Evolutionary conservation across 1,140 invertebrate species (phyloP).

Genomic region (Trypoxylus dichotomus): DNA sequence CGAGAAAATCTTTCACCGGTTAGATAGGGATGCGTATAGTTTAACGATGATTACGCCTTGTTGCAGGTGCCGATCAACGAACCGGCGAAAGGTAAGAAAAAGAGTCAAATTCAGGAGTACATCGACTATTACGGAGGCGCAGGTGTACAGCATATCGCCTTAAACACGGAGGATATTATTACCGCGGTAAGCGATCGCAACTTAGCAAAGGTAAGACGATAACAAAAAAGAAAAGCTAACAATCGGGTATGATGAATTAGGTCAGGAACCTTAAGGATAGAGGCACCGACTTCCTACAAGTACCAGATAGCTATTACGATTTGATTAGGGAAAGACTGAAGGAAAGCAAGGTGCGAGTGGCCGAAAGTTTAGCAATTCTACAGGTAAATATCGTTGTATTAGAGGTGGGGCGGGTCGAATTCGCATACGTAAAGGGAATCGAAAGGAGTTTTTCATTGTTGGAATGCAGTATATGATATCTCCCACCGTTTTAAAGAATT

Average conservation of each 20-base stretch:
- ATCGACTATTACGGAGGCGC: constrained; percentile 98
- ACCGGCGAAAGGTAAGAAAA: constrained; percentile 92
- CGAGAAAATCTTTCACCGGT: constrained; percentile 4
- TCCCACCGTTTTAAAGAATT: no score
- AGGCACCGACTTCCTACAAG: constrained; percentile 87
- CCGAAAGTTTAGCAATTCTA: constrained; percentile 81
- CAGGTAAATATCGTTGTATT: constrained; percentile 56
- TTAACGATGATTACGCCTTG: not conserved
- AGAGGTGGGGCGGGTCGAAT: no score
- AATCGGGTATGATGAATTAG: constrained; percentile 53
- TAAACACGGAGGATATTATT: constrained; percentile 94
- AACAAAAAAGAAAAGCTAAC: not conserved
- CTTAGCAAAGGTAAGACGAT: no score
- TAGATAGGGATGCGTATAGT: not conserved
- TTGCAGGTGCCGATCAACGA: constrained; percentile 94
- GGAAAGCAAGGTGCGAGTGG: constrained; percentile 76
- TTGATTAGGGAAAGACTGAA: constrained; percentile 78
- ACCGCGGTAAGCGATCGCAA: constrained; percentile 65
- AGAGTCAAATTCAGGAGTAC: constrained; percentile 98
- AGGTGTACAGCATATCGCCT: constrained; percentile 97
- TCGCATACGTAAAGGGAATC: no score
- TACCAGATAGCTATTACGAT: constrained; percentile 91
- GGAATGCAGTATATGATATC: no score
- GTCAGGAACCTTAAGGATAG: constrained; percentile 78
- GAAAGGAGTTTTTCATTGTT: no score